These are phyloP conservation scores for Plebejus anna DNA, from an alignment of 2,888 invertebrate species.

Conservation along the genomic window DNA sequence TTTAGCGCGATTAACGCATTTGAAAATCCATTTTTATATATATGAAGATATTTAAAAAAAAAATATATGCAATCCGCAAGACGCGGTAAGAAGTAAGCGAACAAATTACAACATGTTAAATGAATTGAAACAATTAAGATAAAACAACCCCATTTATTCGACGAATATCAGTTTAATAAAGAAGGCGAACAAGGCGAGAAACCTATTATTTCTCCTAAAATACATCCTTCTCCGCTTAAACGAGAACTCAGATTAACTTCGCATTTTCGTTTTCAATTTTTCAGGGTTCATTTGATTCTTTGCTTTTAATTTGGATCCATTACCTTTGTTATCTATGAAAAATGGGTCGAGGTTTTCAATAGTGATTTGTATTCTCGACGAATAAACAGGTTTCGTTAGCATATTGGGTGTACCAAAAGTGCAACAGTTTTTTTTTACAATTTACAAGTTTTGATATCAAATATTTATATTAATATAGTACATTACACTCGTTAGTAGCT, in stretches of 20 bases:
- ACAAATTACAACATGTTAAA: conserved; percentile 20
- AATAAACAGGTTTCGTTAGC: background rate
- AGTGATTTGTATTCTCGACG: background rate
- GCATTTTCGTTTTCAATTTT: conserved; percentile 37
- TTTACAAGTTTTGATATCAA: background rate
- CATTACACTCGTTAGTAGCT: too few species aligned
- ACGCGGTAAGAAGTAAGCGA: background rate
- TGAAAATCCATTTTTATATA: too few species aligned
- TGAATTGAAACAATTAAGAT: conserved; percentile 44
- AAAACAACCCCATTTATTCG: conserved; percentile 42
- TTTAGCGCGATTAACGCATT: too few species aligned
- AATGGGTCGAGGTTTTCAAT: conserved; percentile 6
- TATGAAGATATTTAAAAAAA: too few species aligned
- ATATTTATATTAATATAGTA: too few species aligned
- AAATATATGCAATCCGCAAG: background rate
- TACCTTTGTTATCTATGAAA: conserved; percentile 29
- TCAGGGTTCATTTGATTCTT: conserved; percentile 34
- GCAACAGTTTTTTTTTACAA: background rate
- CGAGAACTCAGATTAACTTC: conserved; percentile 41
- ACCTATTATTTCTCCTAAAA: conserved; percentile 47
- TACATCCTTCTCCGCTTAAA: conserved; percentile 40
- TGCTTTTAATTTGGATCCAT: conserved; percentile 35
- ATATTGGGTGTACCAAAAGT: background rate
- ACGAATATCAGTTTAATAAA: conserved; percentile 50
- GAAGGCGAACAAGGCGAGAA: conserved; percentile 44